Evolutionary conservation across 23 tunicate species (phyloP), one percentile per base, ranked within the genome.

Genomic region (Trididemnum nubilum): DNA sequence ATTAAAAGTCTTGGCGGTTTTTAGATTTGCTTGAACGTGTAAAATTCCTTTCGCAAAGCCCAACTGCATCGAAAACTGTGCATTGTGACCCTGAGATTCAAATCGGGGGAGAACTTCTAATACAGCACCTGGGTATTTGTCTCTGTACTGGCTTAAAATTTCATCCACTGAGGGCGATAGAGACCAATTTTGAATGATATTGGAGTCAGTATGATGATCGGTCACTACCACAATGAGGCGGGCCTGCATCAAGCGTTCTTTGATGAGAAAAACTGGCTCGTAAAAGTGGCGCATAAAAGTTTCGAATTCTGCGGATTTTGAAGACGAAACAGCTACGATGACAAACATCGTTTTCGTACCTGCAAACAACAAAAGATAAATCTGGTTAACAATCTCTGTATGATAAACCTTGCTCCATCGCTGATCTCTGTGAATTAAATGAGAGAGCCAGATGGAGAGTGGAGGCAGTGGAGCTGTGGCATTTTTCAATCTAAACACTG

Each of bases 241-340:
- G 18, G 73, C 44, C 5, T 27, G 31, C 22, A 28, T 33, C 29
- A 33, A 2, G 33, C 34, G 35, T 12, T 35, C 61, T 4, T 54
- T 27, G 27, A 70, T 63, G 73, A 86, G 85, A 58, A 86, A 87
- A 3, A 83, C 37, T 12, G 87, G 85, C 51, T 92, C 97, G 76
- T 65, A 92, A 34, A 76, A 71, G 65, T 86, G 79, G 49, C 91
- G 84, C 88, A 92, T 82, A 73, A 86, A 92, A 1, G 71, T 35
- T 34, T 92, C 97, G 24, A 92, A 78, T 34, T 82, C 85, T 30
- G 78, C 21, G 28, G 83, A 23, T n/a, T 67, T 72, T 1, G 78
- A 37, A 24, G 33, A 37, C 28, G 3, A 24, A 18, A 79, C 73
- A 1, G 64, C 49, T 25, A 85, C 77, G 27, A 85, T 71, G 60